These are phyloP conservation scores for Mormyrops boulengeri DNA, from an alignment of 2,797 vertebrate species.

Conservation along the genomic window DNA sequence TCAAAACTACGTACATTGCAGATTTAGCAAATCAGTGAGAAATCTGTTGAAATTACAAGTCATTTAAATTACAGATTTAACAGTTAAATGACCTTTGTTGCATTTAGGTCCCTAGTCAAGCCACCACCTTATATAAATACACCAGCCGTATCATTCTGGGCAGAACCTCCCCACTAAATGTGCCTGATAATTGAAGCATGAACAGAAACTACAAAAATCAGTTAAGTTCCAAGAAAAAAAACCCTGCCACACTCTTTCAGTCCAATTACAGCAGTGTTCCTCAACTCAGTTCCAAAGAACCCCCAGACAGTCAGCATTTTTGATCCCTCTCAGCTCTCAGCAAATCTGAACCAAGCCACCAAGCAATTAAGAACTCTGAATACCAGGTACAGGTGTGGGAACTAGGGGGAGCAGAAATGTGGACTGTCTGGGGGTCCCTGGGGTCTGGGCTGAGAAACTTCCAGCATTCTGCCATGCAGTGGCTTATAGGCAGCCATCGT, in stretches of 20 bases:
- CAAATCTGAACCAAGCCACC: background rate
- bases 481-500: background rate
- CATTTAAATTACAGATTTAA: background rate
- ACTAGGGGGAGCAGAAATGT: background rate
- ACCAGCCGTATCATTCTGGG: background rate
- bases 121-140: background rate
- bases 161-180: background rate
- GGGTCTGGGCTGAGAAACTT: background rate
- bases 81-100: background rate
- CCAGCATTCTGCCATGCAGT: background rate
- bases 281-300: background rate
- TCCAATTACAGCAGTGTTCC: background rate
- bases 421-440: background rate
- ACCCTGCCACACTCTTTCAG: background rate
- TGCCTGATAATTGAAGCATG: background rate
- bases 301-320: too few relatives aligned
- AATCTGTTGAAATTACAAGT: background rate
- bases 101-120: background rate
- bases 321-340: too few relatives aligned
- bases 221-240: background rate
- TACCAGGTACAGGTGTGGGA: background rate
- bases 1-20: background rate
- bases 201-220: background rate
- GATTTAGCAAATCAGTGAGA: background rate
- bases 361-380: background rate